Evolutionary conservation across 2,797 vertebrate species (phyloP).

Genomic region (Macropodus opercularis): DNA sequence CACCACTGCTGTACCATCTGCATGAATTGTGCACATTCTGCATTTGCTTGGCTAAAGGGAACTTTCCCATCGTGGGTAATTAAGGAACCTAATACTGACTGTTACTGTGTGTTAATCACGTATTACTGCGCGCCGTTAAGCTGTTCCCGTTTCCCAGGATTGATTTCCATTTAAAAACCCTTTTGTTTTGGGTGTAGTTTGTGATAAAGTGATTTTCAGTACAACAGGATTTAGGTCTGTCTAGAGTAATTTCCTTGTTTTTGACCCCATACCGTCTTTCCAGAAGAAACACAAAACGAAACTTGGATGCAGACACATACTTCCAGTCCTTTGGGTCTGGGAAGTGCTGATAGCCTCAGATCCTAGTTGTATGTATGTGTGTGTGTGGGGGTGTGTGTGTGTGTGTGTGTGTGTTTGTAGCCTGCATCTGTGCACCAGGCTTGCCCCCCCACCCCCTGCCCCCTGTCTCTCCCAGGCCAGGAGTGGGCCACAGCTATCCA

Average conservation of each 20-base stretch:
- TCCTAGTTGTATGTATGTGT: conserved; percentile 14
- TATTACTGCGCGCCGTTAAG: too few species aligned
- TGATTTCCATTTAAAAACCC: background rate
- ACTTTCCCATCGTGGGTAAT: too few species aligned
- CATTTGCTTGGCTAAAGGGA: too few species aligned
- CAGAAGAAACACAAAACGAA: conserved; percentile 30
- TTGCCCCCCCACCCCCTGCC: background rate
- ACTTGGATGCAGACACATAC: conserved; percentile 12
- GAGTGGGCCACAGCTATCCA: conserved; percentile 54
- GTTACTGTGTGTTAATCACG: too few species aligned
- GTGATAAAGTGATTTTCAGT: conserved; percentile 8
- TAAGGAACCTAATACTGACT: too few species aligned
- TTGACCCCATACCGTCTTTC: conserved; percentile 2
- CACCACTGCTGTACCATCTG: too few species aligned
- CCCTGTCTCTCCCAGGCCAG: conserved; percentile 38
- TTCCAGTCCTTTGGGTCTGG: conserved; percentile 17
- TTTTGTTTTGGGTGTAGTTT: conserved; percentile 36
- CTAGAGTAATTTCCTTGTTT: conserved; percentile 44
- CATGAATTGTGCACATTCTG: too few species aligned
- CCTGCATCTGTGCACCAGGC: conserved; percentile 71
- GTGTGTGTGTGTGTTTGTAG: conserved; percentile 27
- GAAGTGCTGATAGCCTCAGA: conserved; percentile 37
- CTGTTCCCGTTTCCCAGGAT: conserved; percentile 4
- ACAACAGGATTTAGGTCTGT: conserved; percentile 36
- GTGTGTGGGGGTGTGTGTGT: conserved; percentile 31